These are phyloP conservation scores for Oceanodroma tethys DNA, from an alignment of 2,113 vertebrate genomes.

Conservation along the genomic window DNA sequence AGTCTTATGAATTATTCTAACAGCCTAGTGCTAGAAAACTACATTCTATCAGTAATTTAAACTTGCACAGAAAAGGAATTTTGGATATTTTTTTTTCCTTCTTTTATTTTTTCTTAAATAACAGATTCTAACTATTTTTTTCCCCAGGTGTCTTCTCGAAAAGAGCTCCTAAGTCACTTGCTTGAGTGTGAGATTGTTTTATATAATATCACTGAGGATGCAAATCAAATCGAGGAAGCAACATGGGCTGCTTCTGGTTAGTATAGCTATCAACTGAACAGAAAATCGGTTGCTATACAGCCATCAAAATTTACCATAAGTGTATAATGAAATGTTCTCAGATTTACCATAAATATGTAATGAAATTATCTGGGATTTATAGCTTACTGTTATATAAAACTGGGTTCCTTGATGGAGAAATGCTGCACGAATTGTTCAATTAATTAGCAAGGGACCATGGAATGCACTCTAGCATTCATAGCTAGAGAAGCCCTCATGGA, in stretches of 20 bases:
- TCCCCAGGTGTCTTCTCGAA: conserved; percentile 27
- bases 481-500: not conserved
- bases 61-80: not conserved
- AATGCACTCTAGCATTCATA: not conserved
- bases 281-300: not conserved
- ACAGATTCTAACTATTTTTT: not conserved
- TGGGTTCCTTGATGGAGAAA: not conserved
- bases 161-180: conserved; percentile 77
- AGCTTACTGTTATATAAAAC: not conserved
- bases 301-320: not conserved
- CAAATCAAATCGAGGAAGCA: conserved; percentile 83
- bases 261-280: not conserved
- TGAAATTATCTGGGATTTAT: not conserved
- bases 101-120: not conserved
- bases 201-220: conserved; percentile 85
- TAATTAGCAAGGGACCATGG: not conserved
- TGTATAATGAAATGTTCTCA: not conserved
- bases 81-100: not conserved
- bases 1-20: not conserved
- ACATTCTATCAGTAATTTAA: not conserved
- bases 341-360: not conserved
- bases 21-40: not conserved
- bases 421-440: not conserved
- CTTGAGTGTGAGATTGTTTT: conserved; percentile 85
- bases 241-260: conserved; percentile 87